These are phyloP conservation scores for Onychostoma macrolepis DNA, from an alignment of 2,113 vertebrate species.

Conservation along the genomic window DNA sequence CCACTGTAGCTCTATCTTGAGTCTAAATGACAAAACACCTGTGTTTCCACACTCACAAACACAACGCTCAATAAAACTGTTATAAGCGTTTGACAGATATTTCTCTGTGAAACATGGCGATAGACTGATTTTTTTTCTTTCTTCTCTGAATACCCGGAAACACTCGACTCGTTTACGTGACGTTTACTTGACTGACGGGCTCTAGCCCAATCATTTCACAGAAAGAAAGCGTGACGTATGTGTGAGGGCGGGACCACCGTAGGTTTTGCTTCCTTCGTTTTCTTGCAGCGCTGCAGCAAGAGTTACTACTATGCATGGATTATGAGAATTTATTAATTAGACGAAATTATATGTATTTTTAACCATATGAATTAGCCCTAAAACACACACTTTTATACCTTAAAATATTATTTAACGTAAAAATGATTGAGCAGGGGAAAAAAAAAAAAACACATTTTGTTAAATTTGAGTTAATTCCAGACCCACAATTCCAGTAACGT, in stretches of 20 bases:
- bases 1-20: not conserved
- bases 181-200: not conserved
- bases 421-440: too few species aligned
- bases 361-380: not conserved
- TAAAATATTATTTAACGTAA: not conserved
- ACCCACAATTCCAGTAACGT: not conserved
- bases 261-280: constrained; percentile 1
- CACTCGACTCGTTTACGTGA: constrained; percentile 40
- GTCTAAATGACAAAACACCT: not conserved
- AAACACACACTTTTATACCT: not conserved
- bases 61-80: constrained; percentile 34
- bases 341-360: not conserved
- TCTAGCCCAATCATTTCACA: not conserved
- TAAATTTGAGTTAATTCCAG: too few species aligned
- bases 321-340: not conserved
- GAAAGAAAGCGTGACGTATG: not conserved
- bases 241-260: not conserved
- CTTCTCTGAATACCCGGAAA: constrained; percentile 66
- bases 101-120: constrained; percentile 78
- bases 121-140: constrained; percentile 60
- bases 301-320: not conserved
- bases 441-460: too few species aligned
- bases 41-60: not conserved
- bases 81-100: constrained; percentile 69
- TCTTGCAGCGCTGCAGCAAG: too few species aligned